Conservation (phyloP, 2,797 vertebrate genomes). For the Hoplostethus atlanticus region DNA sequence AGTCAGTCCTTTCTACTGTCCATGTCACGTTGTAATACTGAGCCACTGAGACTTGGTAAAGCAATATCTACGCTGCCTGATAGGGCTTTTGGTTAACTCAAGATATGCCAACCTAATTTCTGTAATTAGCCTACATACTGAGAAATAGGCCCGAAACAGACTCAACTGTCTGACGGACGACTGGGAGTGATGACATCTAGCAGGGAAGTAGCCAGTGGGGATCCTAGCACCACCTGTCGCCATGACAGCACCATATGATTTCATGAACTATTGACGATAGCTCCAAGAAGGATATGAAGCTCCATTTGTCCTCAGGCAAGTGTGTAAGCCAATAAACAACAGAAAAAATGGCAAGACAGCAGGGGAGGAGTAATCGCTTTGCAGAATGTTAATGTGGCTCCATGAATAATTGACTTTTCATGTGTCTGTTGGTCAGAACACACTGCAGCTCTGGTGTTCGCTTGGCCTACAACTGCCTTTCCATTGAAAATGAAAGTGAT, state of each 20-base stretch:
- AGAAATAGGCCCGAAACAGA: slow-evolving; percentile 55
- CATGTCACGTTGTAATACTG: neutral
- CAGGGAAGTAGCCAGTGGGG: slow-evolving; percentile 40
- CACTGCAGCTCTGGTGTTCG: neutral
- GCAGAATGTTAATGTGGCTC: slow-evolving; percentile 47
- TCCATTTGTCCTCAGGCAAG: slow-evolving; percentile 39
- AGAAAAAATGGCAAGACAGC: slow-evolving; percentile 41
- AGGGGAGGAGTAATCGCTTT: slow-evolving; percentile 30
- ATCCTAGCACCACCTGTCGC: slow-evolving; percentile 60
- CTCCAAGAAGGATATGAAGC: slow-evolving; percentile 46
- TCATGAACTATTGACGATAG: slow-evolving; percentile 77
- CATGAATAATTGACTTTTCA: slow-evolving; percentile 64
- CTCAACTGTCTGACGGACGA: slow-evolving; percentile 18
- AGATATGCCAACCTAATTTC: slow-evolving; percentile 4
- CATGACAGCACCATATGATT: slow-evolving; percentile 74
- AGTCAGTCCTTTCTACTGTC: neutral
- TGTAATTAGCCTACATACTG: slow-evolving; percentile 37
- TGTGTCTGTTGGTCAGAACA: slow-evolving; percentile 4
- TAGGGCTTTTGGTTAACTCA: neutral
- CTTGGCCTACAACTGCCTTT: slow-evolving; percentile 1
- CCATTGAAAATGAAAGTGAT: neutral
- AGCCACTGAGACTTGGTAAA: neutral
- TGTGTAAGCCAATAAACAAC: slow-evolving; percentile 23
- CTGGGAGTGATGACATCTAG: slow-evolving; percentile 23
- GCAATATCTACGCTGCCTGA: neutral